Conservation (phyloP, 2,113 vertebrate genomes). For the Tetrax tetrax region DNA sequence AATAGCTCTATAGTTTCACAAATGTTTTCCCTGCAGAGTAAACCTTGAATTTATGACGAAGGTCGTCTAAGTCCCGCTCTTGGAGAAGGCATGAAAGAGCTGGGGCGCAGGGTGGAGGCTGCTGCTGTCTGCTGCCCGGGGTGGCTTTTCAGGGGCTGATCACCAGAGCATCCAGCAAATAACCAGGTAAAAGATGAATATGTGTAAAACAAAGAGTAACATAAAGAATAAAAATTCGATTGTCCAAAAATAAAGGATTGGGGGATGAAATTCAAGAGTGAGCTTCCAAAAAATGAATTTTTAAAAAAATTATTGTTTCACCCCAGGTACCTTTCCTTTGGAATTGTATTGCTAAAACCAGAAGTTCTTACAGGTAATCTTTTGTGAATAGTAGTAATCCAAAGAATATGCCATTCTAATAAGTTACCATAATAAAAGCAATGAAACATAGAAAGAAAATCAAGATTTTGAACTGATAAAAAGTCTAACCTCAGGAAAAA, state of each 20-base stretch:
- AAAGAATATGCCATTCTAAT: no score
- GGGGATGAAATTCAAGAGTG: not conserved
- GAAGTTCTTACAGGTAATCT: not conserved
- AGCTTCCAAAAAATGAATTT: not conserved
- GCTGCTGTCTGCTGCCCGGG: not conserved
- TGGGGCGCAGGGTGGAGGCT: not conserved
- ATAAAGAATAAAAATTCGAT: not conserved
- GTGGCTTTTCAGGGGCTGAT: not conserved
- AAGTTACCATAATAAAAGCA: accelerated
- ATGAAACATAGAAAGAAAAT: not conserved
- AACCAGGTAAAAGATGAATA: not conserved
- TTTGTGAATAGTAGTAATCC: not conserved
- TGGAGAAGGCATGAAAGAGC: not conserved
- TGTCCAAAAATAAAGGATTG: not conserved
- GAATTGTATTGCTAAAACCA: not conserved
- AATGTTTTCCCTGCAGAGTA: not conserved
- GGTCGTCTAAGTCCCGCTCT: not conserved
- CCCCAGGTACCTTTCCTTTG: not conserved
- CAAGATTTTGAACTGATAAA: not conserved
- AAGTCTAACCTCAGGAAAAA: not conserved
- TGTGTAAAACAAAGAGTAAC: accelerated
- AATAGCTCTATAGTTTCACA: not conserved
- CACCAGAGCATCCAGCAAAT: not conserved
- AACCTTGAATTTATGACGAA: not conserved
- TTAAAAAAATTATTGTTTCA: not conserved